Evolutionary conservation across 2,888 invertebrate genomes (phyloP), one percentile per base, ranked within the genome.

Genomic region (Nephrocerus scutellatus): DNA sequence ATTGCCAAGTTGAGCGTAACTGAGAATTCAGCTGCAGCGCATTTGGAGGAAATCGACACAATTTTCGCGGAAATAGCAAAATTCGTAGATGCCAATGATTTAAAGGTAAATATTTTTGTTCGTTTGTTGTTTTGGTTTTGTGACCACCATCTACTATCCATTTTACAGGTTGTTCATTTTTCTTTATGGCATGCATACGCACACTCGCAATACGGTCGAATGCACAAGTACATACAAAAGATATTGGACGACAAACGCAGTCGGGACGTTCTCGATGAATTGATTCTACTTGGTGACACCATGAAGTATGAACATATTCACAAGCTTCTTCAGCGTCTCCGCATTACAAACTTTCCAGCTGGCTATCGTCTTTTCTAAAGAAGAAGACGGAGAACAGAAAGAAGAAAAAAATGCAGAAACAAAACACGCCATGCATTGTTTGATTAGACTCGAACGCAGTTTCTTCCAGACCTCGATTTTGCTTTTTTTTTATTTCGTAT

Each of bases 151-250:
- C 28, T 39, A 30, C 43, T n/a, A n/a, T n/a, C n/a, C n/a, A n/a
- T n/a, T 37, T 50, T 51, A 0, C 62, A 83, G 82, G 79, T 80
- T 30, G 73, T 84, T 30, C 77, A 81, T 56, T 85, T 93, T 60
- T 80, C 81, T 10, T 69, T 86, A 25, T 87, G 87, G 81, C 88
- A 95, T 62, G 84, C 87, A 29, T 77, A 82, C 56, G 75, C 80
- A 1, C 74, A 84, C 56, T 72, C 76, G 45, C 87, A 91, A 37
- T 85, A 82, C 70, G 95, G 90, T 1, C 79, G 88, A 45, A 82
- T 84, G 47, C 66, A 85, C 47, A 89, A 88, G 63, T 74, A 84
- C 46, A 70, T 91, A 15, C 62, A 70, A 45, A 84, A 84, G 66
- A 72, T 84, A 46, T 76, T 78, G 44, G 96, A 96, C 52, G 92